These are phyloP conservation scores for Leucoma salicis DNA, from an alignment of 2,888 invertebrate genomes.

Conservation along the genomic window DNA sequence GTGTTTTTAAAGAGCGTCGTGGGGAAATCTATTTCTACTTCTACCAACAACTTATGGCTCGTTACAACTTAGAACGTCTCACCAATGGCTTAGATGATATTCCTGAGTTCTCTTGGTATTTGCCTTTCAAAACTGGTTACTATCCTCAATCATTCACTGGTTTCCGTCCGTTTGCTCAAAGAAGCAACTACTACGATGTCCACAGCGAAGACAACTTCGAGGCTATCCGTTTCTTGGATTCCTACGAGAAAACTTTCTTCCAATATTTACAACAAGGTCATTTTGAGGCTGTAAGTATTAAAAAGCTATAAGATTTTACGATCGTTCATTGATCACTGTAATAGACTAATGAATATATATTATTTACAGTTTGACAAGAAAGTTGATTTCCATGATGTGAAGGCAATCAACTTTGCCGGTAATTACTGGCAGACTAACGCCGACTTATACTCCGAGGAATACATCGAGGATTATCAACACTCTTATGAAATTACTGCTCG, in stretches of 20 bases:
- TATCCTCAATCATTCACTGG: conserved; percentile 1
- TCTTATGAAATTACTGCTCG: conserved; percentile 82
- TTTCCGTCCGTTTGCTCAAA: conserved; percentile 1
- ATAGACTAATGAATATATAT: neutral
- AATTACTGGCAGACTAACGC: conserved; percentile 82
- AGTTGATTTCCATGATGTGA: conserved; percentile 52
- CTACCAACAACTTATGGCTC: conserved; percentile 3
- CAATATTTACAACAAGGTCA: conserved; percentile 78
- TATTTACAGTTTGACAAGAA: conserved; percentile 59
- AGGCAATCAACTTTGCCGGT: conserved; percentile 79
- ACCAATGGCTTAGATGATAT: conserved; percentile 1
- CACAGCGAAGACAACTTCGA: conserved; percentile 73
- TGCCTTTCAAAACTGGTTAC: neutral
- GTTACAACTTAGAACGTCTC: conserved; percentile 2
- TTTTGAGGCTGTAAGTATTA: conserved; percentile 78
- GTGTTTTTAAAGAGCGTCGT: conserved; percentile 1
- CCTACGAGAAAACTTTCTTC: conserved; percentile 80
- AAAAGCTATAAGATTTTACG: neutral
- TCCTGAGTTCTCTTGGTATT: conserved; percentile 3
- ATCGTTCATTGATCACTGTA: neutral
- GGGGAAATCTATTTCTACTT: conserved; percentile 1
- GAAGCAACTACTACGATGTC: conserved; percentile 78
- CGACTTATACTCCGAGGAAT: conserved; percentile 62
- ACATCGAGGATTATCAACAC: conserved; percentile 59
- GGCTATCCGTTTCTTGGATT: conserved; percentile 77